Percentiles rank a stretch among this genome's conserved stretches.
phyloP scores from a whole-genome alignment of 2,888 invertebrate genomes.

The Heliconius sara region DNA sequence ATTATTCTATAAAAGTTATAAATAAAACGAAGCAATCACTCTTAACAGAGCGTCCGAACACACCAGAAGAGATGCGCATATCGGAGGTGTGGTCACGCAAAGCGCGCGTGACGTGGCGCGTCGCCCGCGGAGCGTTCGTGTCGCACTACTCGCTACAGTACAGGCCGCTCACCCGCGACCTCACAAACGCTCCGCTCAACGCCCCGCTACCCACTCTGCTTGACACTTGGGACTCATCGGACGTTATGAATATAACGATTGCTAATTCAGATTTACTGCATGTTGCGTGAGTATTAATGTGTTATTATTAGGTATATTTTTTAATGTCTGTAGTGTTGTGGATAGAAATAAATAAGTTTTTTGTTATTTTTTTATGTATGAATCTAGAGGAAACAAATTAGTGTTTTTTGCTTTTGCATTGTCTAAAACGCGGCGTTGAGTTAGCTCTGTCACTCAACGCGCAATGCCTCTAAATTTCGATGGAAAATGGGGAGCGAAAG shows the following conservation, averaged over 20 bases:
- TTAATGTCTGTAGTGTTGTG: not conserved
- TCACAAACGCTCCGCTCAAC: slow-evolving; percentile 67
- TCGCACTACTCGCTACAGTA: slow-evolving; percentile 78
- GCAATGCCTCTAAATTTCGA: too few species aligned
- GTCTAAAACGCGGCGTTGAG: too few species aligned
- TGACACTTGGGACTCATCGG: slow-evolving; percentile 73
- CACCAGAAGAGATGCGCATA: slow-evolving; percentile 76
- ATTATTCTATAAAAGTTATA: too few species aligned
- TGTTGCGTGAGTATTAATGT: slow-evolving; percentile 66
- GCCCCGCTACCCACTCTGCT: slow-evolving; percentile 70
- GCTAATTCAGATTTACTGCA: slow-evolving; percentile 76
- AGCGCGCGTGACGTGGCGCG: slow-evolving; percentile 75
- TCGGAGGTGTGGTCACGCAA: slow-evolving; percentile 79
- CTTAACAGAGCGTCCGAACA: slow-evolving; percentile 69
- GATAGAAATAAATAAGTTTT: not conserved
- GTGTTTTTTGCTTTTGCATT: too few species aligned
- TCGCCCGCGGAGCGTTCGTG: slow-evolving; percentile 72
- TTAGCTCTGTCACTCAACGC: too few species aligned
- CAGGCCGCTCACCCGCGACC: slow-evolving; percentile 67
- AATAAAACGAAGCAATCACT: not conserved
- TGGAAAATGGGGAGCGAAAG: too few species aligned
- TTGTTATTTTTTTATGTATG: not conserved
- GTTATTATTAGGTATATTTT: not conserved
- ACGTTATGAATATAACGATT: slow-evolving; percentile 74
- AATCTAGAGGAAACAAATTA: not conserved